Evolutionary conservation across 2,888 invertebrate species (phyloP).

Genomic region (Meganola albula): DNA sequence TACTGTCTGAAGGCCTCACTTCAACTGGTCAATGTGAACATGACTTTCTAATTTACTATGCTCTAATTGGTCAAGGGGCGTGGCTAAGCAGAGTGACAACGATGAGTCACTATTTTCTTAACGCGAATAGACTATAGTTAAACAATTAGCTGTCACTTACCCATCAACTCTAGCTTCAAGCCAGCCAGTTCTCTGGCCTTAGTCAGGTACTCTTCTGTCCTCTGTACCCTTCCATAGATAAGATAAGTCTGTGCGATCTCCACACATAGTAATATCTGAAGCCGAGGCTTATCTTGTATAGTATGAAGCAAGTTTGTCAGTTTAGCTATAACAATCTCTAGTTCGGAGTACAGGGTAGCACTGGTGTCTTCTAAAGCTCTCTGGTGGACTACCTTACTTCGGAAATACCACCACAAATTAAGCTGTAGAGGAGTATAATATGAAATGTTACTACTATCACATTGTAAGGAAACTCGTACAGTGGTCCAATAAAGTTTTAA

Average conservation of each 20-base stretch:
- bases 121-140: no score
- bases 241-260: slow-evolving; percentile 83
- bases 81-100: no score
- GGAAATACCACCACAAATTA: slow-evolving; percentile 84
- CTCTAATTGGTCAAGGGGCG: no score
- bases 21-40: neutral
- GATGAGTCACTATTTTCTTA: no score
- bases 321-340: slow-evolving; percentile 70
- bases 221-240: slow-evolving; percentile 84
- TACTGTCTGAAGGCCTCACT: neutral
- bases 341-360: slow-evolving; percentile 79
- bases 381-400: slow-evolving; percentile 86
- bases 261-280: slow-evolving; percentile 63
- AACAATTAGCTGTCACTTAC: no score
- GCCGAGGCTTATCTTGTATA: slow-evolving; percentile 41
- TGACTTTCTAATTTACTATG: no score
- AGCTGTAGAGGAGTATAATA: slow-evolving; percentile 51
- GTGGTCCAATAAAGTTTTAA: no score
- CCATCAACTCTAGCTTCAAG: slow-evolving; percentile 83
- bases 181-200: slow-evolving; percentile 80
- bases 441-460: no score
- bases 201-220: slow-evolving; percentile 82
- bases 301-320: slow-evolving; percentile 55
- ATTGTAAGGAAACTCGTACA: no score
- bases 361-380: slow-evolving; percentile 86